Evolutionary conservation across 2,888 invertebrate genomes (phyloP), one percentile per base, ranked within the genome.

Genomic region (Hypena proboscidalis): DNA sequence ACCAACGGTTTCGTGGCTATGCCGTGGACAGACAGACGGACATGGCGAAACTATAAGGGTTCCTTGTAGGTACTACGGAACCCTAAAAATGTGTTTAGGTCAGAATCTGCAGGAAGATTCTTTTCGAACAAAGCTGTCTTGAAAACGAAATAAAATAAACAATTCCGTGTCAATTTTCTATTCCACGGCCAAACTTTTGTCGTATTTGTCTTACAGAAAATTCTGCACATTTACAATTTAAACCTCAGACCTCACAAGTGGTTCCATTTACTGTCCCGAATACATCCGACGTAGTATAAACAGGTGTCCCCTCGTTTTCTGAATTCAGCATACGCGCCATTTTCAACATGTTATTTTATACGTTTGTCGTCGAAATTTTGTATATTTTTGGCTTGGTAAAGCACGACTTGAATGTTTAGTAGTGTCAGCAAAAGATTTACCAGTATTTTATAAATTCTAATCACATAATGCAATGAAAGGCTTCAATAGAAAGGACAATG

Each of bases 401-500:
- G 15, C 19, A 31, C 19, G 13, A 25, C 26, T 31, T 7, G 10
- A 39, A 14, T 26, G n/a, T n/a, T n/a, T n/a, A n/a, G n/a, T 32
- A 11, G 20, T 14, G 20, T 26, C n/a, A 35, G 35, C 41, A 1
- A 21, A 26, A 31, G 32, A 21, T 41, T 36, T n/a, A n/a, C n/a
- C n/a, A n/a, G 21, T 31, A 10, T 39, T 22, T 40, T 39, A 32
- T 35, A 31, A 38, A 50, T 42, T 54, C 17, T 42, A 26, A 46
- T 10, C 60, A 46, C 54, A 48, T 45, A 35, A 17, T 26, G 25
- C 42, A 55, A 31, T 43, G 53, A 33, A 33, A 51, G 57, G 44
- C 23, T 54, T 15, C 57, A 57, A 60, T 65, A 63, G 57, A 63
- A 52, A 48, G 52, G 13, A 15, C 34, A 39, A 30, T 40, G 52